Evolutionary conservation across 2,797 vertebrate species (phyloP), one percentile per base, ranked within the genome.

Genomic region (Eidolon dupreanum): DNA sequence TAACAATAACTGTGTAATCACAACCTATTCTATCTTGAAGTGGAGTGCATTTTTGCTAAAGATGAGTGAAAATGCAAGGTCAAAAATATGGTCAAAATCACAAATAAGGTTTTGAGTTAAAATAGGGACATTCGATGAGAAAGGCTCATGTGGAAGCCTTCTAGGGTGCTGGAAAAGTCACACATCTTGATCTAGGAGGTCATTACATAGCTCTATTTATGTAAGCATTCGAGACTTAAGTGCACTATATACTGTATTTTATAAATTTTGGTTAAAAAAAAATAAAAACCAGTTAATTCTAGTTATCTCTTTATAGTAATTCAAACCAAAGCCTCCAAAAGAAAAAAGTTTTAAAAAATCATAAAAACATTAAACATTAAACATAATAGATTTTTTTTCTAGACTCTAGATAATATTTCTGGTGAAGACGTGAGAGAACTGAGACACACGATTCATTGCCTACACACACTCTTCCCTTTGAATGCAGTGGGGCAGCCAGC

Each of bases 1-100:
- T 70, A 57, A 81, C 71, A 78, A 96, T 51, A 77, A 65, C 78
- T 20, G 87, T 20, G 87, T 41, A 85, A 93, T 88, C 63, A 43
- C 20, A 73, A 41, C 8, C 17, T 93, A 49, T 68, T 94, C 68
- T 78, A 33, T 92, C 81, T 90, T 84, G 22, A 88, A 85, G 36
- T 33, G 43, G 61, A 77, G 10, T 63, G 20, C 43, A 24, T 79
- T 88, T 88, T 78, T 88, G 57, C 57, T 61, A 93, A 91, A 88
- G 19, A 85, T 55, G 93, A 73, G n/a, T 28, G 74, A 91, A 83
- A 95, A 31, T 63, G 38, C 19, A 89, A 77, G 7, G 49, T 46
- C 8, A 77, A 81, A 78, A 22, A 38, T 36, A 38, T 15, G 6
- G 28, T 71, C 41, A 70, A 92, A 87, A 90, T 65, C 70, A 74